A percentile compares a stretch with the other conserved stretches of the same genome.
phyloP scores from a whole-genome alignment of 2,888 invertebrate genomes.

The Catocala fraxini region DNA sequence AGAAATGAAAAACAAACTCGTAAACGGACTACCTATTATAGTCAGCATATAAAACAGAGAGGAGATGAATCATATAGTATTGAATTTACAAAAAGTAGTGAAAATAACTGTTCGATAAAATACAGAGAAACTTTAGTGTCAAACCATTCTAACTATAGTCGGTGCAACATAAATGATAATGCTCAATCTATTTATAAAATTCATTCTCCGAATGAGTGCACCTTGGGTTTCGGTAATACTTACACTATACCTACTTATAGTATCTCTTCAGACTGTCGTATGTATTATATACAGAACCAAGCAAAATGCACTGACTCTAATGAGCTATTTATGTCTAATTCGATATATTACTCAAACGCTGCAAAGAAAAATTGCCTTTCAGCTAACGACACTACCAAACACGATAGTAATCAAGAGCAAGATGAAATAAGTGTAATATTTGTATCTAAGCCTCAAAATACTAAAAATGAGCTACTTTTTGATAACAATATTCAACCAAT shows the following conservation, averaged over 20 bases:
- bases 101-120: conserved; percentile 7
- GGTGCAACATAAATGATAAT: neutral
- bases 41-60: conserved; percentile 23
- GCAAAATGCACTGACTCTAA: neutral
- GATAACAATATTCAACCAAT: conserved; percentile 52
- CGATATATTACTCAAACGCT: conserved; percentile 13
- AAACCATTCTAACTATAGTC: neutral
- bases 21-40: conserved; percentile 10
- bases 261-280: conserved; percentile 1
- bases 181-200: neutral
- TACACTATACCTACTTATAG: conserved; percentile 23
- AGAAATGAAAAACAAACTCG: neutral
- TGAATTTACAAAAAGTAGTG: conserved; percentile 47
- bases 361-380: conserved; percentile 28
- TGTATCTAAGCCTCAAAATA: conserved; percentile 46
- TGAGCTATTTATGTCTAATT: conserved; percentile 8
- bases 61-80: conserved; percentile 53
- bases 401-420: neutral
- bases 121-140: neutral
- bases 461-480: conserved; percentile 6
- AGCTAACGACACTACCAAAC: conserved; percentile 6
- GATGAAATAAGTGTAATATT: conserved; percentile 47
- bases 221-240: conserved; percentile 24
- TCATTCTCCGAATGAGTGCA: neutral
- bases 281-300: neutral